Evolutionary conservation across 2,113 vertebrate genomes (phyloP).

Genomic region (Cochlearius cochlearius): DNA sequence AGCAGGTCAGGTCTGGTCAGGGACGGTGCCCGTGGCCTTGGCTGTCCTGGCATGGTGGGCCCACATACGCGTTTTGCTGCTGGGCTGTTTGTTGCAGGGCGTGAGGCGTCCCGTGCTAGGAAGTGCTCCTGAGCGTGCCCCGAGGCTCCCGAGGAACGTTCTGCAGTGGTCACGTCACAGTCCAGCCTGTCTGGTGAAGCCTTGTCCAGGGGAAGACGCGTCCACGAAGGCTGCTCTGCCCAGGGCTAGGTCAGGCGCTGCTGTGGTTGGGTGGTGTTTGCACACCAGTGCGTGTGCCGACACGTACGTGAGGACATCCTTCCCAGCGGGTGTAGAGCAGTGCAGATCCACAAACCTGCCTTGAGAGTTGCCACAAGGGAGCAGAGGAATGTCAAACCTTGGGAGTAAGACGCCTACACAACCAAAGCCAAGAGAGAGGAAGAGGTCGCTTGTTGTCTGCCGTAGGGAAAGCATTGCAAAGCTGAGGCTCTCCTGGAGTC

Average conservation of each 20-base stretch:
- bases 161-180: background rate
- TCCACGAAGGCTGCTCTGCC: background rate
- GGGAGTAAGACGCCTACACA: background rate
- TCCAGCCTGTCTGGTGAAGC: background rate
- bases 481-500: background rate
- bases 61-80: background rate
- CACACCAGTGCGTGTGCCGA: background rate
- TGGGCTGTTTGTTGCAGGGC: background rate
- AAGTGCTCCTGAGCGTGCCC: background rate
- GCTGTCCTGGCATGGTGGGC: background rate
- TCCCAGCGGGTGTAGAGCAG: background rate
- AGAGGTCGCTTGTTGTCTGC: background rate
- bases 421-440: background rate
- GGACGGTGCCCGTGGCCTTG: background rate
- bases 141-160: background rate
- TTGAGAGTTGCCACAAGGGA: background rate
- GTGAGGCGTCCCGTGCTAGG: background rate
- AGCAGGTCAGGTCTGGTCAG: background rate
- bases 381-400: background rate
- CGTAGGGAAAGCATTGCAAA: fast-evolving
- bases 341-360: background rate
- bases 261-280: background rate
- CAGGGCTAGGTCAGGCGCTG: background rate
- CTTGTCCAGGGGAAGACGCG: background rate
- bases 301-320: background rate